Base-by-base conservation (phyloP, 2,888 invertebrate genomes). In the Sclerodermus sp. region DNA sequence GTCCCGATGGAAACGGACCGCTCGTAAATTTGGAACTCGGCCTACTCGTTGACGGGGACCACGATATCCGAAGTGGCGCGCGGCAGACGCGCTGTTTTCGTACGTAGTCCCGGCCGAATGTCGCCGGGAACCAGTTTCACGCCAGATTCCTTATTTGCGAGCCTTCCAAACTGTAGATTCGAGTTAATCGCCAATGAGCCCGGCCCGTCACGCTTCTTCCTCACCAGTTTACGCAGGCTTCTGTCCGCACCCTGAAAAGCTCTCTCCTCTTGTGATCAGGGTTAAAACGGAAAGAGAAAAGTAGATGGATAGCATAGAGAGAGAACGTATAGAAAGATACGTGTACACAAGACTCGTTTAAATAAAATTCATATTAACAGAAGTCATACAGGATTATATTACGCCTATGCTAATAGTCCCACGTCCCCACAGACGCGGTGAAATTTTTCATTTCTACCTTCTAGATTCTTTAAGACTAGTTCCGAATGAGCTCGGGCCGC, bases 181-280 rank as follows among this genome's bases (percentile, higher is more conserved):
- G 69, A 65, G 69, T 71, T 70, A 73, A 73, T 72, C 71, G 68
- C 58, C 60, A 61, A 63, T 60, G 64, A 63, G 58, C 48, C 55
- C 49, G 4, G 23, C 46, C 44, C 49, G 40, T 49, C 42, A 30
- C 50, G 38, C 34, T 36, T 40, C 45, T 18, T 48, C 34, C 13
- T 17, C 12, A 38, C 18, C 32, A 29, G 38, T 48, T 52, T 57
- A 23, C 23, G 23, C 23, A 8, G 23, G 23, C 23, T 23, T 3
- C 23, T 23, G 23, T 3, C 8, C 23, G 23, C 23, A 8, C 8
- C 23, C 23, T 23, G 23, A 23, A 23, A 5, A 3, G 23, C 23
- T 23, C 23, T 23, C 23, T n/a, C n/a, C n/a, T n/a, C n/a, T n/a
- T n/a, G n/a, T n/a, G n/a, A n/a, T n/a, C n/a, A n/a, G n/a, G n/a